Percentiles rank a stretch among this genome's conserved stretches.
phyloP scores from a whole-genome alignment of 2,113 vertebrate genomes.

The Dendrocopos noguchii region DNA sequence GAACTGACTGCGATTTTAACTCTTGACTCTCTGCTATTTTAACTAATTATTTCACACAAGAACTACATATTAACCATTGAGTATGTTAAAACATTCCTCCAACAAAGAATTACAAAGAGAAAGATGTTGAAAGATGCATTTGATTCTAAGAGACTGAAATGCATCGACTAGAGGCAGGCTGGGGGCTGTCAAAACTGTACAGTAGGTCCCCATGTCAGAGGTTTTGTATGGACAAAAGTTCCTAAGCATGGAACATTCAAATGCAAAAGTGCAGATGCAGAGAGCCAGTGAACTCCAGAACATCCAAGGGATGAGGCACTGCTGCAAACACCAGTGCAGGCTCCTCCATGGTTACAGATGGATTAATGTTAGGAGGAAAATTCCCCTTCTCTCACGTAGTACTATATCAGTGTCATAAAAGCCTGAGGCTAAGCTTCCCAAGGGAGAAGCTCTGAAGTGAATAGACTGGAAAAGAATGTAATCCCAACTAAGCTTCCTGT shows the following conservation, averaged over 20 bases:
- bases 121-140: background rate
- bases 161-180: background rate
- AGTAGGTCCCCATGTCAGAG: background rate
- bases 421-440: conserved; percentile 22
- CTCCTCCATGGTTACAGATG: background rate
- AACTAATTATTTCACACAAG: background rate
- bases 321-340: background rate
- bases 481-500: conserved; percentile 23
- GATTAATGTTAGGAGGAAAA: background rate
- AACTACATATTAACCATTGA: background rate
- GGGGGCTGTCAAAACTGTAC: background rate
- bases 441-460: conserved; percentile 33
- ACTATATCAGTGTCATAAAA: conserved; percentile 8
- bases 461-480: conserved; percentile 31
- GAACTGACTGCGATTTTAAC: background rate
- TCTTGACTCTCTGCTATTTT: background rate
- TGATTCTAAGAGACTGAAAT: background rate
- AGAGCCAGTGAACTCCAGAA: background rate
- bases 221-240: background rate
- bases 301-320: background rate
- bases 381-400: background rate
- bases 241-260: background rate
- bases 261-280: background rate
- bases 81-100: background rate
- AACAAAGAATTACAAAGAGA: background rate